phyloP scores from a whole-genome alignment of 2,113 vertebrate species.

The Serinus canaria region DNA sequence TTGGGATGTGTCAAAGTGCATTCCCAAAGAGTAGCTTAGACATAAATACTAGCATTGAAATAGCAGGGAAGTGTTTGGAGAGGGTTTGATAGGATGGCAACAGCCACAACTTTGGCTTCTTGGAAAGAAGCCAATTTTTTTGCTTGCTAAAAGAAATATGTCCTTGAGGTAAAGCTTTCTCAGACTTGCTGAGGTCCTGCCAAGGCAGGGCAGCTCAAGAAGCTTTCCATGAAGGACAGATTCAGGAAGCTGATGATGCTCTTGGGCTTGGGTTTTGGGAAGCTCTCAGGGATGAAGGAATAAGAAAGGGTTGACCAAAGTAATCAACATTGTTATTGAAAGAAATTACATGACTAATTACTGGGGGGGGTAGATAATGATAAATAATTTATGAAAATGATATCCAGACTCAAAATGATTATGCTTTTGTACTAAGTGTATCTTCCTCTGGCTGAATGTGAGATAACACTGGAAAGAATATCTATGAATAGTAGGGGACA shows the following conservation, averaged over 20 bases:
- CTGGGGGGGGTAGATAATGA: accelerated
- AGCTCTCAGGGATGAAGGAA: background rate
- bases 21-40: background rate
- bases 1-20: background rate
- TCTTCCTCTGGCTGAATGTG: background rate
- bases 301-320: background rate
- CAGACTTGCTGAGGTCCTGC: background rate
- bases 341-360: background rate
- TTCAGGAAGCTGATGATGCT: background rate
- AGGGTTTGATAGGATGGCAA: background rate
- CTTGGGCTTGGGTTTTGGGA: background rate
- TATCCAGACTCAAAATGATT: background rate
- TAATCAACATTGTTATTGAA: background rate
- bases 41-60: background rate
- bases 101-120: background rate
- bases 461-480: background rate
- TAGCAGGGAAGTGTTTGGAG: background rate
- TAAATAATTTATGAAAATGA: background rate
- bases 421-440: background rate
- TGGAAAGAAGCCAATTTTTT: background rate
- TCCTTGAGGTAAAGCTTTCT: background rate
- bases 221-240: background rate
- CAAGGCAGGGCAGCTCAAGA: background rate
- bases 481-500: background rate
- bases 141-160: background rate